Conservation (phyloP, 2,797 vertebrate species). For the Sebastes kiyomatsui region DNA sequence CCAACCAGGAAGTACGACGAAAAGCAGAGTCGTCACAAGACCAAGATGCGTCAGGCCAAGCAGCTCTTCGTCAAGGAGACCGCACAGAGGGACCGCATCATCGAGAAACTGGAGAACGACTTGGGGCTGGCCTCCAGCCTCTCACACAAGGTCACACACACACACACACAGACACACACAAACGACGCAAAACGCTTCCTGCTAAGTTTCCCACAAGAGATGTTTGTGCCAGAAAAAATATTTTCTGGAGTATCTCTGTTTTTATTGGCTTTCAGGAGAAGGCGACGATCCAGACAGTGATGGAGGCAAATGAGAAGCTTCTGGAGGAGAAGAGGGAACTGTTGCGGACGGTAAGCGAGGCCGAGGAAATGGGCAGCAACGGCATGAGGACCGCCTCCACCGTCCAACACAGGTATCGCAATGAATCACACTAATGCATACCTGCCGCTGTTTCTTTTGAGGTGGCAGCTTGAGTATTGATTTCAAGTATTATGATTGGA, state of each 20-base stretch:
- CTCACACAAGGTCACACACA: constrained; percentile 84
- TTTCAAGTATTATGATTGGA: too few relatives aligned
- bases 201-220: not conserved
- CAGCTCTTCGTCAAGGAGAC: constrained; percentile 85
- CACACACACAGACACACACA: not conserved
- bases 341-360: constrained; percentile 85
- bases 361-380: constrained; percentile 85
- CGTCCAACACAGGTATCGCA: constrained; percentile 87
- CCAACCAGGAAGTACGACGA: constrained; percentile 88
- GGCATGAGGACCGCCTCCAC: constrained; percentile 76
- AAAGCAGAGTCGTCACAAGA: constrained; percentile 87
- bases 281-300: constrained; percentile 85
- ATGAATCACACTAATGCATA: not conserved
- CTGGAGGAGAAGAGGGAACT: constrained; percentile 88
- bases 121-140: constrained; percentile 82
- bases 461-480: not conserved
- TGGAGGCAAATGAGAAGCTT: constrained; percentile 88
- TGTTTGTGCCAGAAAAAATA: not conserved
- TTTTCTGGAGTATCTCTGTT: not conserved
- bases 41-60: constrained; percentile 89
- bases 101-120: constrained; percentile 90
- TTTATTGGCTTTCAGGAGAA: constrained; percentile 81
- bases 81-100: constrained; percentile 84
- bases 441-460: not conserved
- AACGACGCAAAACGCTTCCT: not conserved